A percentile compares a stretch with the other conserved stretches of the same genome.
phyloP scores from a whole-genome alignment of 2,797 vertebrate species.

The Hydrophis major region DNA sequence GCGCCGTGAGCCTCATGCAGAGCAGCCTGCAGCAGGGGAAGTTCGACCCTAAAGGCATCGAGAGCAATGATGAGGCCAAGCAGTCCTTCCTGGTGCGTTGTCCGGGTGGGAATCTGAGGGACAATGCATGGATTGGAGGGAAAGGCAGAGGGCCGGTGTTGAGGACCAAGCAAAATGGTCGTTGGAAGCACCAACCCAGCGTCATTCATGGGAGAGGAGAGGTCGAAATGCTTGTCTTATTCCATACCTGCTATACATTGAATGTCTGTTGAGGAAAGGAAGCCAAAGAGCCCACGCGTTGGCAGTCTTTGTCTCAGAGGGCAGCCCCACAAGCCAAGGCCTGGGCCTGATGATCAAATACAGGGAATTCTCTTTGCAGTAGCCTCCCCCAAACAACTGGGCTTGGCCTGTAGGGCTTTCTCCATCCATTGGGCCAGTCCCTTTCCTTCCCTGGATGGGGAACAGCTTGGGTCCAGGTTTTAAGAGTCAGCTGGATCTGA shows the following conservation, averaged over 20 bases:
- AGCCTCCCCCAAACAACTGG: neutral
- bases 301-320: neutral
- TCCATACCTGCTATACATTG: neutral
- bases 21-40: slow-evolving; percentile 98
- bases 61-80: slow-evolving; percentile 92
- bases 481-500: neutral
- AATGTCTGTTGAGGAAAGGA: neutral
- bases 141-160: neutral
- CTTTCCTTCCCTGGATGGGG: neutral
- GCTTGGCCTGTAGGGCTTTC: neutral
- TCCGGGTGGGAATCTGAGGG: neutral
- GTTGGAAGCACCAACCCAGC: neutral
- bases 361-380: neutral
- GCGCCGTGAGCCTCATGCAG: slow-evolving; percentile 95
- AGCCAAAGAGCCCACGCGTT: neutral
- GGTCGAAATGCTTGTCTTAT: neutral
- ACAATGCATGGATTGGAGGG: neutral
- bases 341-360: neutral
- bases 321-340: neutral
- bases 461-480: neutral
- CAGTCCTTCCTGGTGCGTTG: slow-evolving; percentile 89
- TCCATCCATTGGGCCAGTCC: neutral
- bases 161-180: neutral
- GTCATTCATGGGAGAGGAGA: neutral
- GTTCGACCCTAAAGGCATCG: slow-evolving; percentile 95